These are phyloP conservation scores for Eriocheir sinensis DNA, from an alignment of 1,140 invertebrate genomes.

Conservation along the genomic window DNA sequence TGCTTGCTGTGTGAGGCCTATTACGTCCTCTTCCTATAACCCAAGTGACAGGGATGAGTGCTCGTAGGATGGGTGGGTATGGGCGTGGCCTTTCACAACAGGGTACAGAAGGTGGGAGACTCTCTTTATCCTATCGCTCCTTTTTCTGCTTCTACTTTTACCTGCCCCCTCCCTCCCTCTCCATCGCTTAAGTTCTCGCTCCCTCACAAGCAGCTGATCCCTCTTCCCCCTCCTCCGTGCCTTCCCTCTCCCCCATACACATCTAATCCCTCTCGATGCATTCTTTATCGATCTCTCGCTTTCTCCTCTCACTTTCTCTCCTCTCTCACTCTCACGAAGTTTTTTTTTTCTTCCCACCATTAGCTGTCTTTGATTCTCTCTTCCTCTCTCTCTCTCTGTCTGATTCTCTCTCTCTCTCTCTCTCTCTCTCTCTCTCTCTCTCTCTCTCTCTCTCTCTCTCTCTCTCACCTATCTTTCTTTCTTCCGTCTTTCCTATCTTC, in stretches of 20 bases:
- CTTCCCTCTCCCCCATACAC: neutral
- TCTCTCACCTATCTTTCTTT: neutral
- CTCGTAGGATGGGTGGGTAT: neutral
- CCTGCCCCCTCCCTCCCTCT: neutral
- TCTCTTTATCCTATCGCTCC: neutral
- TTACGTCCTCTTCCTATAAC: neutral
- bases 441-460: neutral
- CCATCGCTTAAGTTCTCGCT: neutral
- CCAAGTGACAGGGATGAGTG: neutral
- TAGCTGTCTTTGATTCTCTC: neutral
- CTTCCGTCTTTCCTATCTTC: neutral
- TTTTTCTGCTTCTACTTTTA: neutral
- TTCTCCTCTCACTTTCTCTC: neutral
- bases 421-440: neutral
- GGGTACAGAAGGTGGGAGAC: neutral
- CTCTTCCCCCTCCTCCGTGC: neutral
- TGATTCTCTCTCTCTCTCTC: neutral
- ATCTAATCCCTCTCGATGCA: conserved; percentile 1
- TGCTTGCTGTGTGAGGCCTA: too few relatives aligned
- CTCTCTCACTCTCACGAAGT: neutral
- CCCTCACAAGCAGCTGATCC: neutral
- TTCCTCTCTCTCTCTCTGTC: neutral
- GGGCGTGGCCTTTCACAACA: neutral
- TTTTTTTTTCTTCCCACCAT: neutral
- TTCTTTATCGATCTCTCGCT: conserved; percentile 16